phyloP scores from a whole-genome alignment of 2,888 invertebrate genomes.

The Habrosyne pyritoides region DNA sequence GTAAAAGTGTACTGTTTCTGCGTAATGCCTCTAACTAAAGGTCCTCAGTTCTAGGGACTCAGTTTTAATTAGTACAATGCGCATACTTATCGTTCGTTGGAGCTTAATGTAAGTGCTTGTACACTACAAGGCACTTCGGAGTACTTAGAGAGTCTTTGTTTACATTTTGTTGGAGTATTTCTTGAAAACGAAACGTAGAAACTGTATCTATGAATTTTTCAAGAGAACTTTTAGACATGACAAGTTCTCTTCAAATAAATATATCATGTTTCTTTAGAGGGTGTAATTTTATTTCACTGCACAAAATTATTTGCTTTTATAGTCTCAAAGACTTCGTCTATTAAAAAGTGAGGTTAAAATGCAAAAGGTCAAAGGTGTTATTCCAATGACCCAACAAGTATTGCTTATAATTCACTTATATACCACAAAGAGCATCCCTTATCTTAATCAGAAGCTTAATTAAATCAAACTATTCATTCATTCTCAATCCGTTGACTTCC shows the following conservation, averaged over 20 bases:
- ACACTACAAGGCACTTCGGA: constrained; percentile 40
- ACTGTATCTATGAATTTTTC: not conserved
- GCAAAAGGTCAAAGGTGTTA: no score
- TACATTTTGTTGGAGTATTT: constrained; percentile 38
- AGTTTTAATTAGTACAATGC: constrained; percentile 76
- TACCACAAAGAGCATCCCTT: not conserved
- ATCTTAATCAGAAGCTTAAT: constrained; percentile 52
- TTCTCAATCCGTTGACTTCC: constrained; percentile 67
- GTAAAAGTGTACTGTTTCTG: constrained; percentile 49
- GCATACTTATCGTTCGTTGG: constrained; percentile 65
- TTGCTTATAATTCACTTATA: not conserved
- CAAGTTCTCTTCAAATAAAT: constrained; percentile 3
- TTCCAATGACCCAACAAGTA: no score
- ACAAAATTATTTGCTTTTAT: no score
- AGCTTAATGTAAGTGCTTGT: constrained; percentile 54
- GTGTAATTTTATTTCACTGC: not conserved
- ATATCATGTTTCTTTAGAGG: not conserved
- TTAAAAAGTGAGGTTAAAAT: no score
- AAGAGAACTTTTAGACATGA: constrained; percentile 12
- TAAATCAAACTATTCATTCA: constrained; percentile 59
- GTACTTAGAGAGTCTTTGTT: constrained; percentile 42
- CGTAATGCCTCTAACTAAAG: constrained; percentile 40
- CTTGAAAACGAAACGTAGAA: constrained; percentile 8
- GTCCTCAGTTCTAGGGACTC: constrained; percentile 41
- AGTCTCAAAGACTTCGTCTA: no score